Evolutionary conservation across 1,140 invertebrate species (phyloP), one percentile per base, ranked within the genome.

Genomic region (Saxidomus purpurata): DNA sequence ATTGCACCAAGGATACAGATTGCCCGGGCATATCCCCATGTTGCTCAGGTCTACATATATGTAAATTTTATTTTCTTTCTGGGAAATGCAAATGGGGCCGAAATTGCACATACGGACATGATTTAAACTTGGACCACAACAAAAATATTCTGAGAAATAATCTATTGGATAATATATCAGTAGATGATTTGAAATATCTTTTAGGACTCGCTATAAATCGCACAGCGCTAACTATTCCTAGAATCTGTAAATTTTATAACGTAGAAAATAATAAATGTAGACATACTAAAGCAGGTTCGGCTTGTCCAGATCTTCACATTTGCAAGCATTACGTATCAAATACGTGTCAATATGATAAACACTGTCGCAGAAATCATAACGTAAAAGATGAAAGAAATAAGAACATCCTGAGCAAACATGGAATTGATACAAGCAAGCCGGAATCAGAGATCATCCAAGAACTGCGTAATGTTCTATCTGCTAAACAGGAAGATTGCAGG

Each of bases 211-310:
- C 6, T 11, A 31, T 25, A 6, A 83, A 43, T 34, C 59, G 81
- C 1, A 63, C 47, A 52, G n/a, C 47, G 8, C 0, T 36, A 31
- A 52, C 74, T n/a, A 28, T 28, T 15, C 85, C 74, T 43, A 55
- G 43, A 49, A 63, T 87, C 8, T 87, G 85, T 34, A 79, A 79
- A 59, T 87, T 87, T 55, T 87, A 87, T 55, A 77, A 87, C 28
- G 36, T 76, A 6, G 49, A 67, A 49, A 40, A 9, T 36, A 71
- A 67, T 6, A 63, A 63, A 63, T 87, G 85, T 47, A 38, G 49
- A 25, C n/a, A 63, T 59, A 13, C 25, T 19, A 47, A 6, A 31
- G 19, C 15, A 0, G 34, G 52, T n/a, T 13, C 25, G 25, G 0
- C 9, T 11, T 87, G 85, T 49, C 52, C 85, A 43, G 0, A 55